A percentile compares a stretch with the other conserved stretches of the same genome.
Evolutionary conservation across 2,113 vertebrate species (phyloP).

Genomic region (Alectura lathami): DNA sequence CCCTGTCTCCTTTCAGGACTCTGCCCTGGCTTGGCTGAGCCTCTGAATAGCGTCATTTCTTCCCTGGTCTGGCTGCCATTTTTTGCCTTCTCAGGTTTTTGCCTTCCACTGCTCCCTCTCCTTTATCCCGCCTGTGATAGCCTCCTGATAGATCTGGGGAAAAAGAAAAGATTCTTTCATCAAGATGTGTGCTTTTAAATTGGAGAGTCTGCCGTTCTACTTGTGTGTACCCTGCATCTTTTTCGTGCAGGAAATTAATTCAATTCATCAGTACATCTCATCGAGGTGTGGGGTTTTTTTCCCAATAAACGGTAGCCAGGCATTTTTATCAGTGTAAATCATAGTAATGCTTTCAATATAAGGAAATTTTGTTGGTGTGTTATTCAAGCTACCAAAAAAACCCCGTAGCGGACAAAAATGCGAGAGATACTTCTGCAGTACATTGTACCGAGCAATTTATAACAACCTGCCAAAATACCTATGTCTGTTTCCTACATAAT

Average conservation of each 20-base stretch:
- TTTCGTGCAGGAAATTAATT: conserved; percentile 7
- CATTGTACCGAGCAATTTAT: neutral
- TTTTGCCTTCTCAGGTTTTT: neutral
- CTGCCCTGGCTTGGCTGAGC: neutral
- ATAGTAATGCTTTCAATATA: neutral
- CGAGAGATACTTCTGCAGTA: neutral
- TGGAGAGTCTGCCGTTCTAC: neutral
- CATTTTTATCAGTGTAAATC: neutral
- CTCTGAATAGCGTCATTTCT: neutral
- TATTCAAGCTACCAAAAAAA: neutral
- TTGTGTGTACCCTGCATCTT: neutral
- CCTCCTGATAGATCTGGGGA: neutral
- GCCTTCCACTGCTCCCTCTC: neutral
- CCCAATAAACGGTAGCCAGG: neutral
- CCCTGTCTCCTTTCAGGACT: neutral
- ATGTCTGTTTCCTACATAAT: neutral
- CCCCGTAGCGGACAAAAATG: neutral
- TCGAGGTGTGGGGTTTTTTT: neutral
- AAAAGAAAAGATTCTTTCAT: neutral
- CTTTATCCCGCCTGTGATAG: neutral
- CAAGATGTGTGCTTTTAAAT: neutral
- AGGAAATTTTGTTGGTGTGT: neutral
- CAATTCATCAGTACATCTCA: neutral
- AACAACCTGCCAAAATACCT: neutral
- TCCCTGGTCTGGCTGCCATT: neutral